phyloP scores from a whole-genome alignment of 2,797 vertebrate genomes.

The Tragopan temminckii region DNA sequence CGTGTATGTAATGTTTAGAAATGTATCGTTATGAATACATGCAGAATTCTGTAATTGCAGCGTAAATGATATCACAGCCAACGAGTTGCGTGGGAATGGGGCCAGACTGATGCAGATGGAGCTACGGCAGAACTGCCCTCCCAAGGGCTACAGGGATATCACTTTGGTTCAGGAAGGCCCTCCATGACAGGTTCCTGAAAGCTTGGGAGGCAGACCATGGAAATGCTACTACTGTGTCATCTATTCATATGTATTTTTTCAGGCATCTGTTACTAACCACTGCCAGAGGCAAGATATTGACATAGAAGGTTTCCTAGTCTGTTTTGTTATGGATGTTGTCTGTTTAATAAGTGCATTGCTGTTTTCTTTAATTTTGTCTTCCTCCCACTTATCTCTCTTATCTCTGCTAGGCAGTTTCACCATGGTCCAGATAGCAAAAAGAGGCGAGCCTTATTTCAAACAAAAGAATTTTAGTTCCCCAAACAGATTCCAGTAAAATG shows the following conservation, averaged over 20 bases:
- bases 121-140: not conserved
- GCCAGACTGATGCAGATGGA: not conserved
- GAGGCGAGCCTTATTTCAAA: not conserved
- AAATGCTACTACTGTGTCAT: not conserved
- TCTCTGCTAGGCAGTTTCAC: not conserved
- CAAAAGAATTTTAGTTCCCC: not conserved
- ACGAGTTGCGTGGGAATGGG: not conserved
- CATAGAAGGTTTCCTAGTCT: not conserved
- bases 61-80: not conserved
- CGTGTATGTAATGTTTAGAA: not conserved
- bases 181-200: not conserved
- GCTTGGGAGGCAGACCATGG: not conserved
- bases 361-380: not conserved
- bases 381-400: not conserved
- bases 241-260: not conserved
- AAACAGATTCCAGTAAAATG: not conserved
- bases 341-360: not conserved
- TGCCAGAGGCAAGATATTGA: not conserved
- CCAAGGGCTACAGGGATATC: not conserved
- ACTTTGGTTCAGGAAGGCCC: not conserved
- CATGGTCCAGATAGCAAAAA: not conserved
- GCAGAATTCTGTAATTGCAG: not conserved
- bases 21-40: not conserved
- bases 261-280: not conserved
- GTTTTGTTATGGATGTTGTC: not conserved